Percentiles rank a stretch among this genome's conserved stretches.
These are phyloP conservation scores for Clusia tigrina DNA, from an alignment of 2,888 invertebrate species.

Conservation along the genomic window DNA sequence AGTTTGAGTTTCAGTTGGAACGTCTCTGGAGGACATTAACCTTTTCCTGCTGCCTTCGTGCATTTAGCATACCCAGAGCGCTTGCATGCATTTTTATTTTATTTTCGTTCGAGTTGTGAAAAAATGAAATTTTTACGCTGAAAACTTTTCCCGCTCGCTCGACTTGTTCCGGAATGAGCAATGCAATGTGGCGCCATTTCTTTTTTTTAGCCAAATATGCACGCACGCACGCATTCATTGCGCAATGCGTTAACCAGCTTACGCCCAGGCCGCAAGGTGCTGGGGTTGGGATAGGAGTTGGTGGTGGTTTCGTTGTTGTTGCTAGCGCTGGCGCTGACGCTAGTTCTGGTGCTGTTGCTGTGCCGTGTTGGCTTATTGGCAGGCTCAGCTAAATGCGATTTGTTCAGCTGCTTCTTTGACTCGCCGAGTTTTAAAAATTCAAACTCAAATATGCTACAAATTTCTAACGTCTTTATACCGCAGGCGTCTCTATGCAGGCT, in stretches of 20 bases:
- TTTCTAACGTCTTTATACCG: slow-evolving; percentile 5
- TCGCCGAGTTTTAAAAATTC: slow-evolving; percentile 39
- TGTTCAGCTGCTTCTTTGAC: slow-evolving; percentile 33
- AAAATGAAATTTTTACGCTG: slow-evolving; percentile 1
- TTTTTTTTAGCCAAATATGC: slow-evolving; percentile 24
- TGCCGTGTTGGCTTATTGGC: neutral
- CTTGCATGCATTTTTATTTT: neutral
- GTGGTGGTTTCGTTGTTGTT: no score
- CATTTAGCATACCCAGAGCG: neutral
- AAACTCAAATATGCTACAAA: slow-evolving; percentile 33
- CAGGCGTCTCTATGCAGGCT: no score
- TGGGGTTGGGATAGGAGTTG: no score
- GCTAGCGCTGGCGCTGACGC: no score
- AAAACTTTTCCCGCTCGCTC: slow-evolving; percentile 1
- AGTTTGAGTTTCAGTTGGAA: slow-evolving; percentile 44
- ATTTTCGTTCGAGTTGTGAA: neutral
- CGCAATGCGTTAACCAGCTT: slow-evolving; percentile 44
- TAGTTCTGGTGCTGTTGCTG: neutral
- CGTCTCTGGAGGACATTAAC: slow-evolving; percentile 61
- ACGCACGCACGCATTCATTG: slow-evolving; percentile 40
- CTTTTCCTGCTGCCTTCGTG: slow-evolving; percentile 48
- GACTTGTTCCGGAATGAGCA: slow-evolving; percentile 19
- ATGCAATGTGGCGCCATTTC: slow-evolving; percentile 9
- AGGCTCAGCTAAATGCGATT: neutral
- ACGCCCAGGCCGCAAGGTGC: no score